Percentiles rank a stretch among this genome's conserved stretches.
Evolutionary conservation across 2,888 invertebrate genomes (phyloP).

Genomic region (Lissonota sp.): DNA sequence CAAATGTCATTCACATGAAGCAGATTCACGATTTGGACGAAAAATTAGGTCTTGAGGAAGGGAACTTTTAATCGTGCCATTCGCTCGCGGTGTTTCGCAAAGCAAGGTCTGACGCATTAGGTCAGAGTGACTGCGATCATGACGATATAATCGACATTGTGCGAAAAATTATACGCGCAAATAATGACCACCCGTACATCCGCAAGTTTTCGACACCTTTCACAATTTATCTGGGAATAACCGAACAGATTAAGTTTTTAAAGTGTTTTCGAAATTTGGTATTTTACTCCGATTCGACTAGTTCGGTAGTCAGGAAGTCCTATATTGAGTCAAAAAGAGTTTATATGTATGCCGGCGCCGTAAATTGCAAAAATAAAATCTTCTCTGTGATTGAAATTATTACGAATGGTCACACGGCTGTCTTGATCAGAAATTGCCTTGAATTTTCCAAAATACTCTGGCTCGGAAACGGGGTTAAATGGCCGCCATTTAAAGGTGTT

Average conservation of each 20-base stretch:
- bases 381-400: constrained; percentile 45
- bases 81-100: background rate
- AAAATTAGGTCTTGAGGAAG: constrained; percentile 23
- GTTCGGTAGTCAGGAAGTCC: constrained; percentile 33
- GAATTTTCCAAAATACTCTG: constrained; percentile 22
- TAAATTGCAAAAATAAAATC: constrained; percentile 27
- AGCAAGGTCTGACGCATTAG: constrained; percentile 40
- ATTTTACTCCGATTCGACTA: constrained; percentile 40
- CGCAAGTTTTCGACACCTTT: constrained; percentile 38
- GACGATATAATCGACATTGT: constrained; percentile 43
- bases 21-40: constrained; percentile 21
- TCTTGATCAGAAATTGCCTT: constrained; percentile 37
- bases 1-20: constrained; percentile 23
- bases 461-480: constrained; percentile 33
- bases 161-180: constrained; percentile 17
- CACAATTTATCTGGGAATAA: constrained; percentile 44
- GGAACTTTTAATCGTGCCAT: constrained; percentile 35
- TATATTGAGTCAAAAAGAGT: constrained; percentile 34
- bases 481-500: constrained; percentile 50
- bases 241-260: constrained; percentile 41
- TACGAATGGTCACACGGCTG: constrained; percentile 46
- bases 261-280: constrained; percentile 23
- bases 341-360: constrained; percentile 47
- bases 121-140: constrained; percentile 36
- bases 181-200: constrained; percentile 45